Conservation (phyloP, 2,888 invertebrate genomes). For the Asteroscopus sphinx region DNA sequence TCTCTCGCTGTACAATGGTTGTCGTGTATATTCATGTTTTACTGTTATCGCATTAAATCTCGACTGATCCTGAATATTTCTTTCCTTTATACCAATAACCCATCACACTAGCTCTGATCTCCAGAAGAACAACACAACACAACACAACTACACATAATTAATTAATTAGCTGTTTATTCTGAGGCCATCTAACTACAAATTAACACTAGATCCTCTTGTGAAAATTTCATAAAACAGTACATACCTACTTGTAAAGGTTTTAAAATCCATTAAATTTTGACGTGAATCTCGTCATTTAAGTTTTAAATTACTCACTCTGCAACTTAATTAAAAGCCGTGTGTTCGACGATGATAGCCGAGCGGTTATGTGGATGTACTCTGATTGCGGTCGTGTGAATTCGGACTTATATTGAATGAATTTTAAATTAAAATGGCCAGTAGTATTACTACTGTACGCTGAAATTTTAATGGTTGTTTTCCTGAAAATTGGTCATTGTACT, state of each 20-base stretch:
- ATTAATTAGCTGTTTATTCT: no score
- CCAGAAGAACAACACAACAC: no score
- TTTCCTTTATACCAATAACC: no score
- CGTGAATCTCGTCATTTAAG: slow-evolving; percentile 37
- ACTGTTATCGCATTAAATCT: no score
- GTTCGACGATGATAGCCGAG: slow-evolving; percentile 3
- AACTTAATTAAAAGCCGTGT: slow-evolving; percentile 43
- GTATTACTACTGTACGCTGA: no score
- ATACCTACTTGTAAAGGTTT: slow-evolving; percentile 4
- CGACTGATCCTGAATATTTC: no score
- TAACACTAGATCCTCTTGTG: slow-evolving; percentile 10
- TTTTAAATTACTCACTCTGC: slow-evolving; percentile 38
- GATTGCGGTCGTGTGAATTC: not conserved
- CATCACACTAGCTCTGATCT: no score
- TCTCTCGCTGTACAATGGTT: no score
- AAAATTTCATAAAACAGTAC: slow-evolving; percentile 30
- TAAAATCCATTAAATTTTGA: slow-evolving; percentile 34
- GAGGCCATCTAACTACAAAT: not conserved
- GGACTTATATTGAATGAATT: not conserved
- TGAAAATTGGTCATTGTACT: no score
- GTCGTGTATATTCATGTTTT: no score
- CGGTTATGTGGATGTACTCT: slow-evolving; percentile 13
- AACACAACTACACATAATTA: no score
- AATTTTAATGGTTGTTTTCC: no score
- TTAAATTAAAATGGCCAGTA: slow-evolving; percentile 5